Conservation (phyloP, 2,888 invertebrate genomes). For the Apodemia mormo region DNA sequence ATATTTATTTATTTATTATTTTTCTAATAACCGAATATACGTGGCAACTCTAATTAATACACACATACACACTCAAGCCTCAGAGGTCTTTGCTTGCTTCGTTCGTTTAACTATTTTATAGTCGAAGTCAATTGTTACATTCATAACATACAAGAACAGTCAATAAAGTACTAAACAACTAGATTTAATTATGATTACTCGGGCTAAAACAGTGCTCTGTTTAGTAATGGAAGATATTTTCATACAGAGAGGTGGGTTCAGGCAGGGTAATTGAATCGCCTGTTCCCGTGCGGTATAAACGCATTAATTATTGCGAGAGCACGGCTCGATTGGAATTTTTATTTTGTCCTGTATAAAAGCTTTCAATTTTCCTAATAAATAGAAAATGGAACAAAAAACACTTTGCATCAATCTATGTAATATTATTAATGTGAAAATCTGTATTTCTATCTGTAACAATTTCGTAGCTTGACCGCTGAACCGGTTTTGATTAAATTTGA, state of each 20-base stretch:
- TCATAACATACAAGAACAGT: background rate
- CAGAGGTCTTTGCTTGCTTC: no score
- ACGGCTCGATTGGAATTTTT: constrained; percentile 2
- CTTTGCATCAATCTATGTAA: no score
- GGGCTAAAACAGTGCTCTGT: background rate
- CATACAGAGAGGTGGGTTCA: background rate
- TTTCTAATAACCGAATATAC: no score
- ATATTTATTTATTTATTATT: no score
- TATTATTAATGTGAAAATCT: no score
- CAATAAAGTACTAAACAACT: background rate
- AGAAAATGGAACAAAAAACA: background rate
- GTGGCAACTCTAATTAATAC: no score
- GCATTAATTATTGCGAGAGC: constrained; percentile 9
- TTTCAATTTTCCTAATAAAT: background rate
- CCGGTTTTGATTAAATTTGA: no score
- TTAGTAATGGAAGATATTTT: background rate
- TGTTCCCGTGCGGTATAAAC: background rate
- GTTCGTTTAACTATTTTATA: background rate
- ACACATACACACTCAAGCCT: no score
- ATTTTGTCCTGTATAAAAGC: background rate
- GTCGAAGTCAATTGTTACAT: background rate
- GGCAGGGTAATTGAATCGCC: constrained; percentile 6
- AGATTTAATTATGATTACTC: constrained; percentile 7
- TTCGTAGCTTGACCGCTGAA: no score
- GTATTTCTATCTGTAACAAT: no score